A percentile compares a stretch with the other conserved stretches of the same genome.
Evolutionary conservation across 2,113 vertebrate species (phyloP).

Genomic region (Sapajus apella): DNA sequence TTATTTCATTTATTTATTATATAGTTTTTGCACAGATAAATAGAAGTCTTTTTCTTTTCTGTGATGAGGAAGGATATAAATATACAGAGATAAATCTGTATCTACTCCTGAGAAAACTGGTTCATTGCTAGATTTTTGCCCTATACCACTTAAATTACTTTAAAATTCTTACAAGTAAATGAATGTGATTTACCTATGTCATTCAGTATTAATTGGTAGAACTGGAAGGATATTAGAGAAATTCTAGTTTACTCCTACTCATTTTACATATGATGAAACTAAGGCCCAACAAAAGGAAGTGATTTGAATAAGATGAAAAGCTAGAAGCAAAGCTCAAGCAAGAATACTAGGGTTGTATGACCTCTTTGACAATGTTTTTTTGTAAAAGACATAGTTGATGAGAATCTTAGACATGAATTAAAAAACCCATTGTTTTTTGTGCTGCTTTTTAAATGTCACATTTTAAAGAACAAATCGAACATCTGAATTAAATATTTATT

Average conservation of each 20-base stretch:
- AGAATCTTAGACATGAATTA: background rate
- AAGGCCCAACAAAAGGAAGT: background rate
- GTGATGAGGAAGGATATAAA: background rate
- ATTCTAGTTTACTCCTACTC: background rate
- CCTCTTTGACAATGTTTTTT: background rate
- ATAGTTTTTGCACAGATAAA: background rate
- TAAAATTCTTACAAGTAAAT: background rate
- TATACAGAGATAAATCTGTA: background rate
- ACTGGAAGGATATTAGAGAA: background rate
- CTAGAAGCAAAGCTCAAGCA: background rate
- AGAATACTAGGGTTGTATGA: background rate
- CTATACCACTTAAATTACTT: background rate
- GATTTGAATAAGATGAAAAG: background rate
- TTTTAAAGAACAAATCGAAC: background rate
- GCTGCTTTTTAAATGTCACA: background rate
- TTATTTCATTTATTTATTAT: constrained; percentile 17
- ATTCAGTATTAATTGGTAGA: background rate
- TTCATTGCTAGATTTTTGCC: background rate
- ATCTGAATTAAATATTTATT: background rate
- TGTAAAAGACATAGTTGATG: background rate
- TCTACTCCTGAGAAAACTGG: background rate
- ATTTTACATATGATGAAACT: background rate
- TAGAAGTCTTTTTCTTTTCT: background rate
- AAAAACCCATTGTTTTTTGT: background rate
- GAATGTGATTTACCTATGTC: background rate